phyloP scores from a whole-genome alignment of 2,888 invertebrate genomes.

The Elaeidobius kamerunicus region DNA sequence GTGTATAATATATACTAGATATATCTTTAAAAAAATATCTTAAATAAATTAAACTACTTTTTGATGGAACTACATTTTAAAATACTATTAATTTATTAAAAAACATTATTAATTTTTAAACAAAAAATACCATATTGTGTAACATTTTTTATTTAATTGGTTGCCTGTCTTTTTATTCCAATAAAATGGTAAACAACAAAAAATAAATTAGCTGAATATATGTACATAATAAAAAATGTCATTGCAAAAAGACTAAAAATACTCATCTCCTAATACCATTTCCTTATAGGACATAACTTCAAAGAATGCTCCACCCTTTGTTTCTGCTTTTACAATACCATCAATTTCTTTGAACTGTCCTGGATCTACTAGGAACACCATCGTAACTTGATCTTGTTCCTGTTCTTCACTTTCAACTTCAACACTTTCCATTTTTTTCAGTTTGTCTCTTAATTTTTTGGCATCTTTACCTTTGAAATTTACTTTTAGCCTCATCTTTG shows the following conservation, averaged over 20 bases:
- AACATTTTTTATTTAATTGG: too few relatives aligned
- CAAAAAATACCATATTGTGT: too few relatives aligned
- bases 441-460: conserved; percentile 77
- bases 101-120: too few relatives aligned
- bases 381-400: conserved; percentile 74
- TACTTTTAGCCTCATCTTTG: conserved; percentile 90
- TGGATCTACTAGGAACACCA: conserved; percentile 86
- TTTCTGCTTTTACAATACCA: conserved; percentile 79
- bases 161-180: too few relatives aligned
- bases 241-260: conserved; percentile 55
- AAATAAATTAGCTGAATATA: too few relatives aligned
- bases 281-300: conserved; percentile 92
- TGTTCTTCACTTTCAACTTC: conserved; percentile 84
- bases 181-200: too few relatives aligned
- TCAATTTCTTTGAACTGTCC: conserved; percentile 88
- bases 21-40: too few relatives aligned
- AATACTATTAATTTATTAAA: conserved; percentile 5
- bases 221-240: too few relatives aligned
- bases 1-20: too few relatives aligned
- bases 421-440: conserved; percentile 66
- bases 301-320: conserved; percentile 81
- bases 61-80: too few relatives aligned
- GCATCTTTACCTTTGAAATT: conserved; percentile 77
- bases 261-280: conserved; percentile 83
- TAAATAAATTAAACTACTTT: too few relatives aligned